A percentile compares a stretch with the other conserved stretches of the same genome.
Conservation (phyloP, 1,140 invertebrate genomes). For the Chlorops oryzae region DNA sequence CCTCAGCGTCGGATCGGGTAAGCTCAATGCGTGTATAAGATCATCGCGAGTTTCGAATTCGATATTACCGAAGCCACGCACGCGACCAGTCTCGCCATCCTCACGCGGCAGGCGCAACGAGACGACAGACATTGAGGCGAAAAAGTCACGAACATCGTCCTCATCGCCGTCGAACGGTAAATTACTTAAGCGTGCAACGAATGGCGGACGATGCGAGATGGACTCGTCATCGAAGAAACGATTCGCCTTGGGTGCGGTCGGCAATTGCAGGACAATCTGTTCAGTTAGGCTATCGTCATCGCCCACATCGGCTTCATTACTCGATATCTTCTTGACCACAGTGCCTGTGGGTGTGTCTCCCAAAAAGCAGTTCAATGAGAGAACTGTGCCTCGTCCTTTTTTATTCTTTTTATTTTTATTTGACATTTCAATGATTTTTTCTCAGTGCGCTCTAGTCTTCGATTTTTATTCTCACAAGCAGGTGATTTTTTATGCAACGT, state of each 20-base stretch:
- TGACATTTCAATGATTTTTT: no score
- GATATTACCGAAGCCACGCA: conserved; percentile 79
- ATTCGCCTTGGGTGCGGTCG: conserved; percentile 80
- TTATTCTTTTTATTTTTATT: no score
- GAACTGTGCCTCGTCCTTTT: no score
- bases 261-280: conserved; percentile 50
- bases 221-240: conserved; percentile 68
- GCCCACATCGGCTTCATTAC: conserved; percentile 64
- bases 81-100: conserved; percentile 53
- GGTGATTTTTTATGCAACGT: no score
- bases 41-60: conserved; percentile 78
- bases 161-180: conserved; percentile 81
- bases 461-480: no score
- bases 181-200: conserved; percentile 78
- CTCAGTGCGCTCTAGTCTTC: no score
- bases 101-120: conserved; percentile 66
- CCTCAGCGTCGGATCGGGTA: conserved; percentile 60
- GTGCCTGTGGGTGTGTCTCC: conserved; percentile 46
- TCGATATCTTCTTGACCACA: conserved; percentile 42
- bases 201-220: conserved; percentile 73
- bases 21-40: conserved; percentile 71
- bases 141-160: conserved; percentile 70
- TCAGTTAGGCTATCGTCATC: conserved; percentile 50
- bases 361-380: no score
- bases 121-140: conserved; percentile 71